Base-by-base conservation (phyloP, 2,113 vertebrate genomes). In the Pelecanus crispus region DNA sequence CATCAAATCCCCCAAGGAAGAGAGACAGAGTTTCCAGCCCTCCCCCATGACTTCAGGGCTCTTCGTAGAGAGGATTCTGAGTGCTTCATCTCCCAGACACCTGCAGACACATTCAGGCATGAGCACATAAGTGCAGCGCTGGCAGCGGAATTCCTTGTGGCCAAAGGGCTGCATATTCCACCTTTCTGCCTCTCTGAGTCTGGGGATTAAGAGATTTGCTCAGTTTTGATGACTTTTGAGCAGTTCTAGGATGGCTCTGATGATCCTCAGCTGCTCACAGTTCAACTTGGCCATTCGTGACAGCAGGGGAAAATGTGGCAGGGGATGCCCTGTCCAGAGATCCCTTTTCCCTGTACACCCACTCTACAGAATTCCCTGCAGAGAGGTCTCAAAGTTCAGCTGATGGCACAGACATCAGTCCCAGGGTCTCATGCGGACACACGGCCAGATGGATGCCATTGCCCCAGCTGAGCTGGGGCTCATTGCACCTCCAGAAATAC, bases 1-100 rank as follows among this genome's bases (percentile, higher is more conserved):
- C 95, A 95, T 93, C 95, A 96, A 74, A 94, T 94, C 88, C 94
- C 82, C 82, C 72, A 74, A 86, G 94, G 82, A 94, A 77, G 31
- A n/a, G 55, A 90, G 31, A n/a, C 22, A 32, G 72, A 66, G 74
- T 73, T 88, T 91, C 71, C 85, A 94, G 42, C 52, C 90, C 79
- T 82, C 53, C 58, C 26, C 13, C 42, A 31, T 0, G 5, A 34
- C 81, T 75, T 22, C 65, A 26, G 58, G 49, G 67, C 40, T 96
- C 82, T 26, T 65, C 2, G 5, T 40, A 38, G 79, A 29, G 75
- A 77, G 59, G 71, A 36, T 77, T 85, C 29, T 3, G 44, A 11
- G 66, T 0, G 1, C 32, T 31, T 92, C n/a, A 17, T 77, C 29
- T 70, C 71, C 29, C 85, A 42, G 50, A 22, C 74, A 73, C 93